Conservation (phyloP, 2,888 invertebrate genomes). For the Chrysolina haemoptera region DNA sequence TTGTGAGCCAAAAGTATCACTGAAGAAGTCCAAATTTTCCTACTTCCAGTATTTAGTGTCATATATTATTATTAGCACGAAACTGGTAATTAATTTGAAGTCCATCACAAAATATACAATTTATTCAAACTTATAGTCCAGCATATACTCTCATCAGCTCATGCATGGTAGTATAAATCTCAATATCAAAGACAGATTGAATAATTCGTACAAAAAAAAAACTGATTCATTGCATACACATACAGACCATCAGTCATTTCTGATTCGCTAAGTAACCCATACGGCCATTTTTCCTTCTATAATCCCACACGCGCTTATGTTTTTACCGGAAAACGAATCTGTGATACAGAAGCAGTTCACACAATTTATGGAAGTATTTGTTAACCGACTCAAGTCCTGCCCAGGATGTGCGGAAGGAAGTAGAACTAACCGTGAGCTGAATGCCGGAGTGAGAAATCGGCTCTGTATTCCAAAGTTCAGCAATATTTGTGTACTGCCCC, state of each 20-base stretch:
- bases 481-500: conserved; percentile 36
- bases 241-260: neutral
- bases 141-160: too few species aligned
- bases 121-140: too few species aligned
- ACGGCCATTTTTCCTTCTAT: conserved; percentile 9
- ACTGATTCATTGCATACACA: too few species aligned
- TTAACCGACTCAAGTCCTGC: conserved; percentile 43
- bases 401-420: conserved; percentile 43
- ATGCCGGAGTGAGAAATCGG: conserved; percentile 40
- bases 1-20: too few species aligned
- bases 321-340: neutral
- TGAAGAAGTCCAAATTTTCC: too few species aligned
- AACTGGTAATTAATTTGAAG: too few species aligned
- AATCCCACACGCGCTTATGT: neutral
- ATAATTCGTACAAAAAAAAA: too few species aligned
- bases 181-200: too few species aligned
- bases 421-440: conserved; percentile 44
- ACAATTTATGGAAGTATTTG: conserved; percentile 35
- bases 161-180: too few species aligned
- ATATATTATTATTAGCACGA: too few species aligned
- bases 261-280: neutral
- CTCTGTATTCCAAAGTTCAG: conserved; percentile 36
- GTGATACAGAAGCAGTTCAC: neutral
- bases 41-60: too few species aligned
- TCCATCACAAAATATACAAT: too few species aligned